Conservation (phyloP, 2,888 invertebrate species). For the Nomada fabriciana region DNA sequence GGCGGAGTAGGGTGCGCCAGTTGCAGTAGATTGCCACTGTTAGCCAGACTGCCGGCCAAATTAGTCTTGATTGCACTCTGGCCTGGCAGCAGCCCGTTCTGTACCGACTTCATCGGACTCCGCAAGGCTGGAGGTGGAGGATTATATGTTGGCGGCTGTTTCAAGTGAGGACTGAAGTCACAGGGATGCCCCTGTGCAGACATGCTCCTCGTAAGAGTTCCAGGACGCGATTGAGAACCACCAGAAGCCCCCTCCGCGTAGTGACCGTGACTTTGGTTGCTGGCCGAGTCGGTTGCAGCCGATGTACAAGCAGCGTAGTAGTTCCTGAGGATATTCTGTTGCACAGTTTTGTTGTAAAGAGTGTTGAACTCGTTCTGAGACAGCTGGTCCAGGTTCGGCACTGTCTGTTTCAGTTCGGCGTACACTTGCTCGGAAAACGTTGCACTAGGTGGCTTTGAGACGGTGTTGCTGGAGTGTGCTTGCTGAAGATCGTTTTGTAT, state of each 20-base stretch:
- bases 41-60: slow-evolving; percentile 60
- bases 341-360: slow-evolving; percentile 82
- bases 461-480: slow-evolving; percentile 22
- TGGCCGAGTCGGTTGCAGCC: slow-evolving; percentile 29
- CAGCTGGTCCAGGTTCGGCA: slow-evolving; percentile 81
- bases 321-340: slow-evolving; percentile 81
- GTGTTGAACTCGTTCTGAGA: slow-evolving; percentile 83
- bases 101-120: slow-evolving; percentile 78
- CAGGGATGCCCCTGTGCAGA: slow-evolving; percentile 73
- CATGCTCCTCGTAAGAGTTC: slow-evolving; percentile 63
- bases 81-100: slow-evolving; percentile 75
- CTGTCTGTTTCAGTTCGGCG: slow-evolving; percentile 81
- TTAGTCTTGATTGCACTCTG: slow-evolving; percentile 67
- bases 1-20: slow-evolving; percentile 41
- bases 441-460: slow-evolving; percentile 70
- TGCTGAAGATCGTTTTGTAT: slow-evolving; percentile 76
- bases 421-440: slow-evolving; percentile 81
- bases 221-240: slow-evolving; percentile 52
- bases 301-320: slow-evolving; percentile 75
- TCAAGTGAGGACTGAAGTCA: slow-evolving; percentile 79
- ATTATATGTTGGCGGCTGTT: slow-evolving; percentile 82
- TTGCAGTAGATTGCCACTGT: slow-evolving; percentile 77
- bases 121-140: slow-evolving; percentile 75
- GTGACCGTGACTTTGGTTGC: slow-evolving; percentile 58
- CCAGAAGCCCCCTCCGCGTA: slow-evolving; percentile 37